A percentile compares a stretch with the other conserved stretches of the same genome.
phyloP scores from a whole-genome alignment of 1,140 invertebrate species.

The Belonocnema kinseyi region DNA sequence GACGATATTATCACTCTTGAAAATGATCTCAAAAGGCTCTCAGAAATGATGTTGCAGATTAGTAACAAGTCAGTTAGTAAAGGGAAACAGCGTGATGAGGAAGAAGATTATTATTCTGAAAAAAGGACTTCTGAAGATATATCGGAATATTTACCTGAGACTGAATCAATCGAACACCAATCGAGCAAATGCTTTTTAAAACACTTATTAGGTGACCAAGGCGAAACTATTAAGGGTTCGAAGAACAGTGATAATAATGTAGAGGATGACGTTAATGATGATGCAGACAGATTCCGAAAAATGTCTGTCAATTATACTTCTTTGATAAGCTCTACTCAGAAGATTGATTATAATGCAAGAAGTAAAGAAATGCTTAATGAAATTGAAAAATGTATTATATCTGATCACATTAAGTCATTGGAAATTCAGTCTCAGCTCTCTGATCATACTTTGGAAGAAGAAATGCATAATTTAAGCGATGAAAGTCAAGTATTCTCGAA shows the following conservation, averaged over 20 bases:
- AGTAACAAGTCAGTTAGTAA: conserved; percentile 66
- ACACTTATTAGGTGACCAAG: not conserved
- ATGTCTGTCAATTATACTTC: not conserved
- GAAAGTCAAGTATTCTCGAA: conserved; percentile 57
- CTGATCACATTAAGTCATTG: conserved; percentile 55
- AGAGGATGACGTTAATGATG: conserved; percentile 20
- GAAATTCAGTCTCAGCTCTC: conserved; percentile 54
- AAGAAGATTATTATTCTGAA: conserved; percentile 39
- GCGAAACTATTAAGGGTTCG: not conserved
- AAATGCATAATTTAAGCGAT: conserved; percentile 58
- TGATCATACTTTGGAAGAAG: conserved; percentile 55
- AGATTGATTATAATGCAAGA: conserved; percentile 66
- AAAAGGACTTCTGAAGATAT: conserved; percentile 63
- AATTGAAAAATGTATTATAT: conserved; percentile 69
- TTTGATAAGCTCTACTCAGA: conserved; percentile 42
- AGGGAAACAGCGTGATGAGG: conserved; percentile 43
- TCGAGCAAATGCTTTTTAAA: not conserved
- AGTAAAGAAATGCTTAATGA: conserved; percentile 68
- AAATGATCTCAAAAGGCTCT: conserved; percentile 68
- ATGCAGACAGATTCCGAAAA: conserved; percentile 11
- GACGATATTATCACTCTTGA: conserved; percentile 70
- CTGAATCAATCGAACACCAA: conserved; percentile 1
- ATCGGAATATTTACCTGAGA: conserved; percentile 57
- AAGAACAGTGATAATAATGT: conserved; percentile 14
- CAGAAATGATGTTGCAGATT: conserved; percentile 70